phyloP scores from a whole-genome alignment of 1,140 invertebrate species.

The Leptoteleia sp. region DNA sequence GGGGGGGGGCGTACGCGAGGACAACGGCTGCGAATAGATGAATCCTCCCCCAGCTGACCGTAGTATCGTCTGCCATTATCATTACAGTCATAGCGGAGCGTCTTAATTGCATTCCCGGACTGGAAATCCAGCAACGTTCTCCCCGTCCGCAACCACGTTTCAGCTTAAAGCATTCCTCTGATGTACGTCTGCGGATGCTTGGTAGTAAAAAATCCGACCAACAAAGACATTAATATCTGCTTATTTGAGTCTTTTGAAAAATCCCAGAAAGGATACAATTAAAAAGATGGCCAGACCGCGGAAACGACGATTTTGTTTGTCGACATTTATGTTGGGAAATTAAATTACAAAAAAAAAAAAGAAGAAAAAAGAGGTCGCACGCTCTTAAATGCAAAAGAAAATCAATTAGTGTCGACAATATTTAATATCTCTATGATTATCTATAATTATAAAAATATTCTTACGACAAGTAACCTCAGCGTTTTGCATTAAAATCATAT shows the following conservation, averaged over 20 bases:
- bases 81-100: constrained; percentile 67
- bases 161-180: constrained; percentile 49
- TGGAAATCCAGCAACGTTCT: constrained; percentile 46
- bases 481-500: too few species aligned
- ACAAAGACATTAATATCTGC: constrained; percentile 48
- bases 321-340: too few species aligned
- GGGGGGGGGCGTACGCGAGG: not conserved
- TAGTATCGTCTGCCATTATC: constrained; percentile 63
- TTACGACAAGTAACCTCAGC: too few species aligned
- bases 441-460: too few species aligned
- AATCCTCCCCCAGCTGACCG: constrained; percentile 43
- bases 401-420: too few species aligned
- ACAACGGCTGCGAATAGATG: constrained; percentile 18
- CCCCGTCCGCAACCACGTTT: constrained; percentile 33
- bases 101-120: constrained; percentile 71
- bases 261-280: not conserved
- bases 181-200: constrained; percentile 17
- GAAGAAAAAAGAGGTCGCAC: too few species aligned
- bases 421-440: too few species aligned
- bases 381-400: too few species aligned
- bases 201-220: constrained; percentile 15
- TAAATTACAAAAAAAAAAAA: too few species aligned
- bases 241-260: constrained; percentile 14
- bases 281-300: not conserved
- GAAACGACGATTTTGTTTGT: too few species aligned